phyloP scores from a whole-genome alignment of 2,888 invertebrate genomes.

The Sminthurides aquaticus region DNA sequence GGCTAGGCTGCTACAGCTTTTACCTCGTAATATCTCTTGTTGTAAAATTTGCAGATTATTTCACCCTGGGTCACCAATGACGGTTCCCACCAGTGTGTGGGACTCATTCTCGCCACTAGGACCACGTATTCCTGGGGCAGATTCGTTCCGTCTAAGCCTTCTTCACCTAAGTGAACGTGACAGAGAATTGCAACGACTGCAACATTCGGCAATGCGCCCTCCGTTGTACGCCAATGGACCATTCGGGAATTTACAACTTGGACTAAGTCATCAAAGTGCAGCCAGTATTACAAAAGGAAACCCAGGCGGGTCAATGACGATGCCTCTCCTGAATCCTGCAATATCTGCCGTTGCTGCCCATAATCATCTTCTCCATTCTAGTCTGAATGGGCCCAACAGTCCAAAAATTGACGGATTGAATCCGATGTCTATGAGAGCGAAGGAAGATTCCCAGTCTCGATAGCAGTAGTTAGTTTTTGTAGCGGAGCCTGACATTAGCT shows the following conservation, averaged over 20 bases:
- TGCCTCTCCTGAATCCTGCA: slow-evolving; percentile 34
- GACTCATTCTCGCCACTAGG: slow-evolving; percentile 36
- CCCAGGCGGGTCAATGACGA: slow-evolving; percentile 31
- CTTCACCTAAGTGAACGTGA: slow-evolving; percentile 40
- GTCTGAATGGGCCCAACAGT: slow-evolving; percentile 41
- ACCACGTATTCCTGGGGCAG: slow-evolving; percentile 27
- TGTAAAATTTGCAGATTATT: slow-evolving; percentile 28
- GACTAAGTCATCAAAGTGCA: slow-evolving; percentile 23
- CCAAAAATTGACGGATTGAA: slow-evolving; percentile 25
- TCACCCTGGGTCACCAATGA: slow-evolving; percentile 34
- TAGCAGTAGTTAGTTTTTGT: too few relatives aligned
- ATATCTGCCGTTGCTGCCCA: slow-evolving; percentile 27
- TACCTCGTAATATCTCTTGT: too few relatives aligned
- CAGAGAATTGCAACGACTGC: slow-evolving; percentile 30
- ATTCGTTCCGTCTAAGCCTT: slow-evolving; percentile 36
- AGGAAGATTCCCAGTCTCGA: slow-evolving; percentile 32
- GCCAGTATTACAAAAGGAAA: slow-evolving; percentile 26
- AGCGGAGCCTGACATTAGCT: too few relatives aligned
- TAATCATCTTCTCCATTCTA: slow-evolving; percentile 37
- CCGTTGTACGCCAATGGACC: slow-evolving; percentile 33
- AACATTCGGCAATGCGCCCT: slow-evolving; percentile 24
- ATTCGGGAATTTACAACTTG: slow-evolving; percentile 25
- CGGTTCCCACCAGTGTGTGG: slow-evolving; percentile 30
- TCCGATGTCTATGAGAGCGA: slow-evolving; percentile 18
- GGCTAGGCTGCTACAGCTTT: not conserved